Conservation (phyloP, 2,888 invertebrate species). For the Drosophila infuscata region DNA sequence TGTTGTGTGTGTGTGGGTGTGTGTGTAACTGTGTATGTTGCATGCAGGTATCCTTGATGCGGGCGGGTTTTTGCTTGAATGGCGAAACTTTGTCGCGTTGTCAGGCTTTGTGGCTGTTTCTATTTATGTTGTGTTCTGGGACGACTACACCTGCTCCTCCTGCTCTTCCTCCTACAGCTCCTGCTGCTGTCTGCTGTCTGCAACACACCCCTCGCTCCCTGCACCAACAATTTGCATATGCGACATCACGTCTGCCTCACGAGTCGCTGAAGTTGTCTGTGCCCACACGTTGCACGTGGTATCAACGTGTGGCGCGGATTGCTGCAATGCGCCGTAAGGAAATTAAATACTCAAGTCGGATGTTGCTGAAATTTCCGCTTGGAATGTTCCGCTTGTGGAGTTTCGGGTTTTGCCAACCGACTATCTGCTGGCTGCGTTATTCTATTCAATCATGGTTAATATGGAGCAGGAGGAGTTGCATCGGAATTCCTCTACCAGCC, state of each 20-base stretch:
- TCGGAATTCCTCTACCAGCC: conserved; percentile 23
- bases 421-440: neutral
- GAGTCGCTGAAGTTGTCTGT: conserved; percentile 45
- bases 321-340: conserved; percentile 72
- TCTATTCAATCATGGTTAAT: conserved; percentile 26
- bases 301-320: conserved; percentile 17
- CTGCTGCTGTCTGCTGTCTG: conserved; percentile 63
- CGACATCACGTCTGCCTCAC: conserved; percentile 43
- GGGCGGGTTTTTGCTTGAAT: conserved; percentile 37
- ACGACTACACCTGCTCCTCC: conserved; percentile 3
- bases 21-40: conserved; percentile 14
- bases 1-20: conserved; percentile 21
- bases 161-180: conserved; percentile 4
- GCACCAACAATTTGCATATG: conserved; percentile 27
- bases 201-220: conserved; percentile 1
- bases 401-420: conserved; percentile 14
- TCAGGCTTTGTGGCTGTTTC: conserved; percentile 71
- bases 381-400: conserved; percentile 25
- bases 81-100: conserved; percentile 69
- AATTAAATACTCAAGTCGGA: conserved; percentile 79
- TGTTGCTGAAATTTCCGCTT: conserved; percentile 76
- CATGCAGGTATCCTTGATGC: conserved; percentile 54
- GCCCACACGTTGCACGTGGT: conserved; percentile 36
- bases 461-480: conserved; percentile 19
- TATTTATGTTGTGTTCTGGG: conserved; percentile 63